Percentiles rank a stretch among this genome's conserved stretches.
Conservation (phyloP, 2,113 vertebrate species). For the Otolemur garnettii region DNA sequence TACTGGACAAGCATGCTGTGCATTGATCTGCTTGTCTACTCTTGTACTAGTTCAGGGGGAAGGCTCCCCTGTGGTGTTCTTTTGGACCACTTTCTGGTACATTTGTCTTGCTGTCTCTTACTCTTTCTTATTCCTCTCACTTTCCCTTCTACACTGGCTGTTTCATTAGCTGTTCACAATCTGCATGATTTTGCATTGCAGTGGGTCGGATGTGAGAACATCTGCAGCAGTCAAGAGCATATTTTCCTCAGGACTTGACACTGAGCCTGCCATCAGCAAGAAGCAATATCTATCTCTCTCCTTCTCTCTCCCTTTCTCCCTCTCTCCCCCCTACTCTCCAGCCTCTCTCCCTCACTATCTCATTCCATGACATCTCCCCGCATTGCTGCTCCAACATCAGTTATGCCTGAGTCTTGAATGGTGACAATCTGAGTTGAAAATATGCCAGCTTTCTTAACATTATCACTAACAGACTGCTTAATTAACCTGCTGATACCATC, state of each 20-base stretch:
- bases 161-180: conserved; percentile 51
- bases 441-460: conserved; percentile 80
- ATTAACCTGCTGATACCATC: conserved; percentile 80
- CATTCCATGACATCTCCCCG: conserved; percentile 53
- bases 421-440: conserved; percentile 81
- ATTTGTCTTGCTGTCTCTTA: not conserved
- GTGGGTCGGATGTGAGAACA: conserved; percentile 68
- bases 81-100: conserved; percentile 20
- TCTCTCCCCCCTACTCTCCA: not conserved
- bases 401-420: conserved; percentile 75
- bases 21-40: not conserved
- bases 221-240: conserved; percentile 57
- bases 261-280: not conserved
- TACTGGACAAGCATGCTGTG: not conserved
- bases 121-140: not conserved
- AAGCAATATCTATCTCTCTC: not conserved
- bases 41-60: not conserved
- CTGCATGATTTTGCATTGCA: conserved; percentile 41
- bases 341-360: not conserved
- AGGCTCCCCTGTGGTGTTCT: not conserved
- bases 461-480: conserved; percentile 79
- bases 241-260: conserved; percentile 66
- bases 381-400: conserved; percentile 61
- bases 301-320: not conserved
- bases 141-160: not conserved